Conservation (phyloP, 2,113 vertebrate genomes). For the Python bivittatus region DNA sequence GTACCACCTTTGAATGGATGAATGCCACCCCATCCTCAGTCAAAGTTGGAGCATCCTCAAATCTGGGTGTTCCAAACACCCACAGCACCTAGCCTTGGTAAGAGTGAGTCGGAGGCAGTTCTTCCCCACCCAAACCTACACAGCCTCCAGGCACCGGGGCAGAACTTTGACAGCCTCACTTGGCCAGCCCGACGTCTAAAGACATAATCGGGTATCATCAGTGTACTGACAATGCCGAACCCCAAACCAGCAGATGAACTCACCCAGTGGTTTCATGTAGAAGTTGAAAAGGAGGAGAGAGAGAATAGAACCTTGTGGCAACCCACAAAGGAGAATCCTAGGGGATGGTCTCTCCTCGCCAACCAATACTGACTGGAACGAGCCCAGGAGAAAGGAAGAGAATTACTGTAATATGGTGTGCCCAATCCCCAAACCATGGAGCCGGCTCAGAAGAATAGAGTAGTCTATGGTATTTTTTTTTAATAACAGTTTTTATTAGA, state of each 20-base stretch:
- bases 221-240: neutral
- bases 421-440: neutral
- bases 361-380: neutral
- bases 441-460: neutral
- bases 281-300: neutral
- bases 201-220: neutral
- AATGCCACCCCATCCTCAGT: neutral
- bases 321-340: neutral
- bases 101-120: neutral
- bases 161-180: neutral
- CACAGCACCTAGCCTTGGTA: neutral
- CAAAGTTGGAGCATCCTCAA: neutral
- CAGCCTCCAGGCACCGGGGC: neutral
- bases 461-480: no score
- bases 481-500: no score
- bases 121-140: neutral
- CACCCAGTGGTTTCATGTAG: neutral
- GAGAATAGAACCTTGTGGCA: neutral
- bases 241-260: neutral
- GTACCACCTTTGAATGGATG: neutral
- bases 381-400: neutral
- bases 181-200: neutral
- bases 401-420: neutral
- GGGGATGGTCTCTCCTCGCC: neutral
- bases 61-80: neutral